A percentile compares a stretch with the other conserved stretches of the same genome.
Evolutionary conservation across 1,140 invertebrate genomes (phyloP).

Genomic region (Lucilia sericata): DNA sequence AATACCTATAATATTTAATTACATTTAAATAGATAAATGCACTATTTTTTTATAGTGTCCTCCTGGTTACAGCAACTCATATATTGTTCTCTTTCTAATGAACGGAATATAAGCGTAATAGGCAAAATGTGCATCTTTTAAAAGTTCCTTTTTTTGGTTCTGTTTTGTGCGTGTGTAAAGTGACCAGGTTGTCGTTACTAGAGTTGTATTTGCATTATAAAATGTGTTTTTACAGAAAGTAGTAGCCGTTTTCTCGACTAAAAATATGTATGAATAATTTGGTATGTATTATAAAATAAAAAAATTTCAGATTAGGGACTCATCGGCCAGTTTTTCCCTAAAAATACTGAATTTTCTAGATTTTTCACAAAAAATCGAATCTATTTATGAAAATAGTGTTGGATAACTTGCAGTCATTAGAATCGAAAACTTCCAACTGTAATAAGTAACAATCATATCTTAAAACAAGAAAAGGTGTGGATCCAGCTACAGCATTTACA

Average conservation of each 20-base stretch:
- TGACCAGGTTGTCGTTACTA: not conserved
- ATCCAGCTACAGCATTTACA: no score
- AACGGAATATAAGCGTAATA: not conserved
- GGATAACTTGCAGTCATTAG: no score
- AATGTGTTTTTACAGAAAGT: not conserved
- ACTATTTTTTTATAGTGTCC: not conserved
- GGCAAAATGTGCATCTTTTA: not conserved
- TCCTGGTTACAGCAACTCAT: not conserved
- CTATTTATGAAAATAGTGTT: no score
- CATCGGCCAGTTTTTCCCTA: no score
- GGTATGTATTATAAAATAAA: not conserved
- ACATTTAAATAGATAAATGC: not conserved
- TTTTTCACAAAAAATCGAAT: no score
- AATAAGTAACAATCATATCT: no score
- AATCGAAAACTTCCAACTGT: no score
- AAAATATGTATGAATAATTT: not conserved
- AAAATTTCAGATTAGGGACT: no score
- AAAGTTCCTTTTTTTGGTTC: slow-evolving; percentile 3
- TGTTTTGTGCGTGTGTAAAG: not conserved
- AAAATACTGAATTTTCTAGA: no score
- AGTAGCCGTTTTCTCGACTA: not conserved
- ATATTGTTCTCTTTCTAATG: not conserved
- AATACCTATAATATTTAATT: no score
- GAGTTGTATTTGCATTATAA: not conserved
- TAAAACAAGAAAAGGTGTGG: no score